phyloP scores from a whole-genome alignment of 2,113 vertebrate genomes.

The Abramis brama region DNA sequence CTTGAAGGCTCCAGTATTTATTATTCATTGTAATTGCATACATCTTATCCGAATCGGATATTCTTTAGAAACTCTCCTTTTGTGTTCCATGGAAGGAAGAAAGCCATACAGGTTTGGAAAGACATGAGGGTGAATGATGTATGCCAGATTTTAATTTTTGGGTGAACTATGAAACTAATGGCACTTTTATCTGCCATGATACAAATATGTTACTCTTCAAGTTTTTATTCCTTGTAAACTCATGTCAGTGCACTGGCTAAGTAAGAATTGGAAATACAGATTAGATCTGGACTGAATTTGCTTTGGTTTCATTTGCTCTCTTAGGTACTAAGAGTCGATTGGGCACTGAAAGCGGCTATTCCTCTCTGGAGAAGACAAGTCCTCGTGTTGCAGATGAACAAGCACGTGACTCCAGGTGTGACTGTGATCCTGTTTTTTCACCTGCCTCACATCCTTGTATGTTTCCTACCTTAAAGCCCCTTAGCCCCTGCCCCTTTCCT shows the following conservation, averaged over 20 bases:
- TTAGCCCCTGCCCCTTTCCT: not conserved
- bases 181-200: not conserved
- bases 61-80: not conserved
- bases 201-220: not conserved
- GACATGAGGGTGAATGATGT: too few relatives aligned
- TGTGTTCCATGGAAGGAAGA: not conserved
- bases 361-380: constrained; percentile 50
- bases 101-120: not conserved
- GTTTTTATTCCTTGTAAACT: not conserved
- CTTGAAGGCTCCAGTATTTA: not conserved
- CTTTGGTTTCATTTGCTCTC: constrained; percentile 6
- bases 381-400: constrained; percentile 15
- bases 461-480: not conserved
- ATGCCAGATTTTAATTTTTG: not conserved
- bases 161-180: not conserved
- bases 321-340: constrained; percentile 18
- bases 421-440: not conserved
- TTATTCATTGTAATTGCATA: not conserved
- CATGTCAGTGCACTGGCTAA: not conserved
- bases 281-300: not conserved
- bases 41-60: too few relatives aligned
- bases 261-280: not conserved
- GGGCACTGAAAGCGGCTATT: constrained; percentile 51
- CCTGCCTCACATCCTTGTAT: not conserved
- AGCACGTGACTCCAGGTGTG: constrained; percentile 42